A percentile compares a stretch with the other conserved stretches of the same genome.
phyloP scores from a whole-genome alignment of 2,888 invertebrate species.

The Thalpophila matura region DNA sequence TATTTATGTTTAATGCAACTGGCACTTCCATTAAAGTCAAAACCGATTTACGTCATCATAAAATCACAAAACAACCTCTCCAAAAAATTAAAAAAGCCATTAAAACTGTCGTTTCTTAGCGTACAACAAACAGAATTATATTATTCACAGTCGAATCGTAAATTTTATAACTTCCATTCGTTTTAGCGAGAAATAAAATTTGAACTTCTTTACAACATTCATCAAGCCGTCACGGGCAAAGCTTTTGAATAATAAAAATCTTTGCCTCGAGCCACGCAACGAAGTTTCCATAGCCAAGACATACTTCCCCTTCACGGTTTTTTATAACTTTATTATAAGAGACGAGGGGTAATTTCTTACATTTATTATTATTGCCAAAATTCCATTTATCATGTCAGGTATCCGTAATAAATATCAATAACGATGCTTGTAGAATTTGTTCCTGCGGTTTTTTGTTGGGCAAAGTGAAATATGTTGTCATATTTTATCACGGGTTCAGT shows the following conservation, averaged over 20 bases:
- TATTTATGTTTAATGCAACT: constrained; percentile 16
- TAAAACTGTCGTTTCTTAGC: constrained; percentile 57
- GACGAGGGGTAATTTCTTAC: constrained; percentile 71
- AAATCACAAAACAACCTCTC: constrained; percentile 43
- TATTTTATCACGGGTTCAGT: constrained; percentile 58
- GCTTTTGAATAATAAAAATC: constrained; percentile 87
- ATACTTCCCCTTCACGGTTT: constrained; percentile 61
- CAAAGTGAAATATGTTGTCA: constrained; percentile 63
- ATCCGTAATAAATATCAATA: constrained; percentile 69
- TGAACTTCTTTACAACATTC: constrained; percentile 86
- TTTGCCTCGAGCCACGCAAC: constrained; percentile 64
- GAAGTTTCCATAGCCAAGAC: constrained; percentile 57
- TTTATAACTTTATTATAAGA: constrained; percentile 70
- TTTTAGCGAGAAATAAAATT: constrained; percentile 82
- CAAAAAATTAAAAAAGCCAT: constrained; percentile 59
- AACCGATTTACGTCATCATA: constrained; percentile 41
- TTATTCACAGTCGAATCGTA: constrained; percentile 74
- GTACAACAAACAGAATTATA: constrained; percentile 70
- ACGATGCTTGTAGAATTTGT: constrained; percentile 62
- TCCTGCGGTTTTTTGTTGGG: constrained; percentile 55
- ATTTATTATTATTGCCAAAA: constrained; percentile 74
- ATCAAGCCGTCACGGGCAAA: constrained; percentile 86
- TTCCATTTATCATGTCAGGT: constrained; percentile 66
- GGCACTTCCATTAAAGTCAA: constrained; percentile 20
- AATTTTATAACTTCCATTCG: constrained; percentile 77